Conservation (phyloP, 2,888 invertebrate genomes). For the Drosophila nigritarsus region DNA sequence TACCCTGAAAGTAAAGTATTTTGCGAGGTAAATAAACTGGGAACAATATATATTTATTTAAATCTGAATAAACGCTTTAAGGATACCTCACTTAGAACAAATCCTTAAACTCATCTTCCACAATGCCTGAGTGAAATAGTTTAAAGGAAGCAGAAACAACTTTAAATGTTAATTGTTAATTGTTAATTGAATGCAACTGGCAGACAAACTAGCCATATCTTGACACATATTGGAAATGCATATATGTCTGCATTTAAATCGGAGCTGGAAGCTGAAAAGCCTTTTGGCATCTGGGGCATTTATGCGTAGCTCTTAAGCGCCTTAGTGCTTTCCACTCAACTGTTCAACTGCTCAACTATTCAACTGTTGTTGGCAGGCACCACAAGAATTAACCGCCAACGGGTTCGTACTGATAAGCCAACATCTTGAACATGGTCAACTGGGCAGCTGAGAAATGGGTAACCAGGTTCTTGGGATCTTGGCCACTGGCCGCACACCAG, state of each 20-base stretch:
- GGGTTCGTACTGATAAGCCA: slow-evolving; percentile 31
- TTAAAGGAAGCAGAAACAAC: background rate
- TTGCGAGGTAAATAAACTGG: background rate
- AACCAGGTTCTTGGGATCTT: background rate
- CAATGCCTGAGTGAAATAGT: background rate
- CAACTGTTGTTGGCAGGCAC: slow-evolving; percentile 39
- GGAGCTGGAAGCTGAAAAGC: slow-evolving; percentile 19
- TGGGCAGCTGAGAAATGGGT: slow-evolving; percentile 2
- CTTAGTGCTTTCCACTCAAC: slow-evolving; percentile 44
- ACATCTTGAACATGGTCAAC: slow-evolving; percentile 24
- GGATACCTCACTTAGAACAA: background rate
- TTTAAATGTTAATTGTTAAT: no score
- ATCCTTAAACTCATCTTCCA: background rate
- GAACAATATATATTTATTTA: background rate
- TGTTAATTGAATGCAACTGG: background rate
- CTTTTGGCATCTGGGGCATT: slow-evolving; percentile 43
- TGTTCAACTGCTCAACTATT: background rate
- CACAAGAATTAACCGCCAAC: slow-evolving; percentile 57
- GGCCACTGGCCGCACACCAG: slow-evolving; percentile 31
- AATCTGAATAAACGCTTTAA: background rate
- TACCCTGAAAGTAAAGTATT: no score
- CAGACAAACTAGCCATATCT: background rate
- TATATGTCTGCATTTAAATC: slow-evolving; percentile 20
- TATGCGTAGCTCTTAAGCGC: slow-evolving; percentile 48
- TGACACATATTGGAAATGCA: background rate